Conservation (phyloP, 2,797 vertebrate genomes). For the Discoglossus pictus region DNA sequence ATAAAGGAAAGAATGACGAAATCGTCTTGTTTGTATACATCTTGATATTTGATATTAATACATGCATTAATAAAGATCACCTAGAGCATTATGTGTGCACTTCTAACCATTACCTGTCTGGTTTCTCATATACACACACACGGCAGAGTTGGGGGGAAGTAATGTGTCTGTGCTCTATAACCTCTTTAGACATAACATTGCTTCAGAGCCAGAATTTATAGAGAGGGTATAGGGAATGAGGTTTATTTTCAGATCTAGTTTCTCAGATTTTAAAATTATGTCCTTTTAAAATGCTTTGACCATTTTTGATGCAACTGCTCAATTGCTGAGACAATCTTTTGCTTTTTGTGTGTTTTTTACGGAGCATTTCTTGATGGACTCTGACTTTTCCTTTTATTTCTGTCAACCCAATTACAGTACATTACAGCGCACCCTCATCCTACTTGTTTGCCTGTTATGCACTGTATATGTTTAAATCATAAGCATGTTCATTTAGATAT, state of each 20-base stretch:
- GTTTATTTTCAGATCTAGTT: conserved; percentile 71
- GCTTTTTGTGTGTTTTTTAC: conserved; percentile 65
- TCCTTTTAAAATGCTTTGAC: conserved; percentile 67
- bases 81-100: conserved; percentile 35
- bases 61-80: conserved; percentile 49
- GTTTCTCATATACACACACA: conserved; percentile 54
- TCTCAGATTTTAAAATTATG: conserved; percentile 61
- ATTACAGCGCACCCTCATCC: conserved; percentile 61
- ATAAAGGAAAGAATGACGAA: too few species aligned
- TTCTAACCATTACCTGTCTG: conserved; percentile 53
- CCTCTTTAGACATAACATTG: conserved; percentile 56
- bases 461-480: conserved; percentile 70
- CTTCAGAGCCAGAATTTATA: conserved; percentile 62
- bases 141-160: conserved; percentile 51
- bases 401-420: conserved; percentile 78
- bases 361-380: conserved; percentile 81
- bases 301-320: conserved; percentile 71
- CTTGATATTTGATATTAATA: conserved; percentile 53
- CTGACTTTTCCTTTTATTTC: conserved; percentile 84
- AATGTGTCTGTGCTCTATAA: conserved; percentile 40
- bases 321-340: conserved; percentile 68
- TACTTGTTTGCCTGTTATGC: conserved; percentile 65
- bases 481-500: conserved; percentile 78
- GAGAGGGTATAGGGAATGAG: conserved; percentile 55
- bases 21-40: too few species aligned